Percentiles rank a stretch among this genome's conserved stretches.
Evolutionary conservation across 1,140 invertebrate species (phyloP).

Genomic region (Achroia grisella): DNA sequence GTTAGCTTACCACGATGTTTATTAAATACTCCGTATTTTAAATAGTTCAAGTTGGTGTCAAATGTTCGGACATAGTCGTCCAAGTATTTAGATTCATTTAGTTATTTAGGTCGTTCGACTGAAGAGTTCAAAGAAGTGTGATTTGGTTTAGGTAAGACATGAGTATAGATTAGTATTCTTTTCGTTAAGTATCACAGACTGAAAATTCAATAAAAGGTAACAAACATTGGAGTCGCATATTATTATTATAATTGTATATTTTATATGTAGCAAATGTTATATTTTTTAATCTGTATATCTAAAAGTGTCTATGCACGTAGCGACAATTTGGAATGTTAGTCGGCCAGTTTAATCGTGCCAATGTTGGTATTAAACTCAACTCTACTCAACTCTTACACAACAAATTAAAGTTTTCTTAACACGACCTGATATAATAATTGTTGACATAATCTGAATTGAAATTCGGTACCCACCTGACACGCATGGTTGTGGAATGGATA

Average conservation of each 20-base stretch:
- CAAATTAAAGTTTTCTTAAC: too few species aligned
- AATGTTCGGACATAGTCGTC: slow-evolving; percentile 1
- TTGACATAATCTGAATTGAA: too few species aligned
- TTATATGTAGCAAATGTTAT: not conserved
- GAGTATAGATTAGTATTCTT: slow-evolving; percentile 8
- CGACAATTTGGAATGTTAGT: too few species aligned
- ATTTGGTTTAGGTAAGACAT: slow-evolving; percentile 10
- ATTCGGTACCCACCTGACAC: too few species aligned
- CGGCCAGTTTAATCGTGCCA: too few species aligned
- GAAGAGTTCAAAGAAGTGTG: slow-evolving; percentile 29
- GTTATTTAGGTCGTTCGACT: slow-evolving; percentile 18
- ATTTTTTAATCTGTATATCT: slow-evolving; percentile 13
- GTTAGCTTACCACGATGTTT: not conserved
- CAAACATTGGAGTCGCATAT: not conserved
- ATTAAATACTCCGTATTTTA: slow-evolving; percentile 4
- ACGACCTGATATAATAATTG: too few species aligned
- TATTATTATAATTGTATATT: not conserved
- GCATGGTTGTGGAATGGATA: too few species aligned
- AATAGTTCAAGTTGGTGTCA: slow-evolving; percentile 20
- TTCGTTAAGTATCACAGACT: not conserved
- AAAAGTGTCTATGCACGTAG: too few species aligned
- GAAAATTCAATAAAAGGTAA: not conserved
- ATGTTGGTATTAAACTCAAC: too few species aligned
- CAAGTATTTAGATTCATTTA: slow-evolving; percentile 11
- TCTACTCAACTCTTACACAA: too few species aligned